Conservation (phyloP, 2,888 invertebrate species). For the Torymus texanus region DNA sequence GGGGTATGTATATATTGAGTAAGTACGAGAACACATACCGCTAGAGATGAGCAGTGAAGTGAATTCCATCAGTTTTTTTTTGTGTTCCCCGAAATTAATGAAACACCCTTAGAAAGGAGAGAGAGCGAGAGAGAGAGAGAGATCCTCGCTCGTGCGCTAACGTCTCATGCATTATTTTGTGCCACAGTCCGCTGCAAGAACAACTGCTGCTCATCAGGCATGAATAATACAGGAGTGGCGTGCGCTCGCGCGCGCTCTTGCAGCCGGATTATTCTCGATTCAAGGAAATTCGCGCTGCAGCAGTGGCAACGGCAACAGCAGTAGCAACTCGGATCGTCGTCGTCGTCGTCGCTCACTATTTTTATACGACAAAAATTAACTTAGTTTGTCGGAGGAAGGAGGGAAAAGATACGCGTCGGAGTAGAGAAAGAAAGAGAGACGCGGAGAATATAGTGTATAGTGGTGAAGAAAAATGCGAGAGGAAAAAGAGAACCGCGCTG, state of each 20-base stretch:
- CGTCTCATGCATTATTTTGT: slow-evolving; percentile 20
- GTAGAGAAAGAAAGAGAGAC: neutral
- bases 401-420: too few relatives aligned
- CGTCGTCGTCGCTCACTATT: slow-evolving; percentile 1
- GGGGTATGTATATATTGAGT: too few relatives aligned
- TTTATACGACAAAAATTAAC: slow-evolving; percentile 19
- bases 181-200: neutral
- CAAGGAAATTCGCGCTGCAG: slow-evolving; percentile 10
- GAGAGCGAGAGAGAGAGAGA: too few relatives aligned
- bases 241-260: neutral
- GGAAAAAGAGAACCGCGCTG: neutral
- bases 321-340: too few relatives aligned
- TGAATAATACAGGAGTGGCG: slow-evolving; percentile 13
- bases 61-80: too few relatives aligned
- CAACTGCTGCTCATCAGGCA: neutral
- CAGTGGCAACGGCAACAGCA: neutral
- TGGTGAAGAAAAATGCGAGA: neutral
- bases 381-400: neutral
- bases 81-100: slow-evolving; percentile 13
- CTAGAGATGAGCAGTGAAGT: too few relatives aligned
- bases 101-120: neutral
- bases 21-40: too few relatives aligned
- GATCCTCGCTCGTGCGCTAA: neutral
- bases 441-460: neutral
- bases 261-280: slow-evolving; percentile 8